Base-by-base conservation (phyloP, 2,797 vertebrate species). In the Acanthornis magna region DNA sequence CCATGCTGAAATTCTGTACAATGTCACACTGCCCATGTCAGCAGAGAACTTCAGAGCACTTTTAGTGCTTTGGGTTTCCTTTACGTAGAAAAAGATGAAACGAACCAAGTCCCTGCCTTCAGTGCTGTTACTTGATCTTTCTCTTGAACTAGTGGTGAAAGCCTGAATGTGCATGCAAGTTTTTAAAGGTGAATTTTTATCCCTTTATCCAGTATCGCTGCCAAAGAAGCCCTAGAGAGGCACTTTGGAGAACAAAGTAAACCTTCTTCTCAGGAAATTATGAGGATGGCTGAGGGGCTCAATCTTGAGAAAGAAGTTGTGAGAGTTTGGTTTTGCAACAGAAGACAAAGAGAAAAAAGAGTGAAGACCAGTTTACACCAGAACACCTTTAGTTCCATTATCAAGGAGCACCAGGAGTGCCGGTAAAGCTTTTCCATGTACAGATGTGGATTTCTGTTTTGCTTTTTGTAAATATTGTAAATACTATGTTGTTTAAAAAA, bases 241-340 rank as follows among this genome's bases (percentile, higher is more conserved):
- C 99, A 99, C 96, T 99, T 99, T 85, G 98, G 98, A 93, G 99
- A 99, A 92, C 99, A 99, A 97, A 99, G 98, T 78, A 99, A 99
- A 88, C 99, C 99, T 2, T 99, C 99, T 21, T 99, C 99, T 40
- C 99, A 99, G 88, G 99, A 99, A 97, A 99, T 99, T 61, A 98
- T 99, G 93, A 97, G 99, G 57, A 99, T 99, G 98, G 99, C 99
- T 10, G 99, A 99, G 95, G 98, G 99, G 63, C 98, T 99, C 66
- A 99, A 99, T 90, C 98, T 99, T 81, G 99, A 99, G 97, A 99
- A 99, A 95, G 99, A 99, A 97, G 99, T 99, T 36, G 99, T 99
- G 51, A 98, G 99, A 95, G 99, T 99, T 82, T 99, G 99, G 99
- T 99, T 99, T 98, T 99, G 99, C 96, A 99, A 99, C 96, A 98